These are phyloP conservation scores for Pyrrhosoma nymphula DNA, from an alignment of 2,888 invertebrate species.

Conservation along the genomic window DNA sequence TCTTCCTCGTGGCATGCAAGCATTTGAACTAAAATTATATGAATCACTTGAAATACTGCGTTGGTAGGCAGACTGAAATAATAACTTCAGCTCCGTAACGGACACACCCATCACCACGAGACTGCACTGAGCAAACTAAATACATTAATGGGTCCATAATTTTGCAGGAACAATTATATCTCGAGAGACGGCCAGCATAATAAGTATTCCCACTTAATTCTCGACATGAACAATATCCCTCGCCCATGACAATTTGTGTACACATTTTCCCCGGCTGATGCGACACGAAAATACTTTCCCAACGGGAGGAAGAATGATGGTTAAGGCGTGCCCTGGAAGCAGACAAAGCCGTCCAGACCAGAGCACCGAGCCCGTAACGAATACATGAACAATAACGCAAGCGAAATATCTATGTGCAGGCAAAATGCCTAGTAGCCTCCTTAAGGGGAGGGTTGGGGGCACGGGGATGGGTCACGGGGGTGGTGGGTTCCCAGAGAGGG, in stretches of 20 bases:
- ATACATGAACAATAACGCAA: conserved; percentile 21
- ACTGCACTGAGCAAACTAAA: not conserved
- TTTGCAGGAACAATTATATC: not conserved
- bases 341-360: not conserved
- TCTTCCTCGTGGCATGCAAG: not conserved
- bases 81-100: not conserved
- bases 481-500: not conserved
- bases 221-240: not conserved
- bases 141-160: not conserved
- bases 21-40: not conserved
- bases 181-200: not conserved
- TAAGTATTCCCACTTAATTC: not conserved
- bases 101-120: not conserved
- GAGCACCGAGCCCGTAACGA: not conserved
- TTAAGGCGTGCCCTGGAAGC: not conserved
- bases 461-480: not conserved
- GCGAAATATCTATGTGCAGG: not conserved
- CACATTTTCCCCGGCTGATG: not conserved
- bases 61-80: not conserved
- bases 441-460: not conserved
- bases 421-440: conserved; percentile 19
- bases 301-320: not conserved
- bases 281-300: not conserved
- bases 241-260: not conserved
- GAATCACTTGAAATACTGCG: not conserved